Conservation (phyloP, 2,888 invertebrate species). For the Lithophane ornitopus region DNA sequence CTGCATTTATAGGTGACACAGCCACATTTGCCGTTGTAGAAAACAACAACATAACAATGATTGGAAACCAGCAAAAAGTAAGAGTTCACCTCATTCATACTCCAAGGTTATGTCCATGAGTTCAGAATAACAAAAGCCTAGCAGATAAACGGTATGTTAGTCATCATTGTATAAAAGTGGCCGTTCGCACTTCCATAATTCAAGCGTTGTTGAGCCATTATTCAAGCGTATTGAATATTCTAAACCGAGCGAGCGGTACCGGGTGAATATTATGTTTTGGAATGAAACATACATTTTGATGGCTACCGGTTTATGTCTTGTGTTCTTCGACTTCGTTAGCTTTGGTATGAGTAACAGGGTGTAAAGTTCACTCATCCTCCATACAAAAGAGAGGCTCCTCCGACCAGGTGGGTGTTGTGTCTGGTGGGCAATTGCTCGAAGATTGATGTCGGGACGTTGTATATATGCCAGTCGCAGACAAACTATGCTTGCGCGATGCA, state of each 20-base stretch:
- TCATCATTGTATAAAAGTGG: slow-evolving; percentile 60
- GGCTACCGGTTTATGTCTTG: slow-evolving; percentile 22
- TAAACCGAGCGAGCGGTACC: slow-evolving; percentile 61
- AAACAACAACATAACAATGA: not conserved
- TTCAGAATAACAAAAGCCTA: slow-evolving; percentile 59
- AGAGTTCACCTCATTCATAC: slow-evolving; percentile 20
- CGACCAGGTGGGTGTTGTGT: too few species aligned
- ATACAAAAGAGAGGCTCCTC: too few species aligned
- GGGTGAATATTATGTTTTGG: slow-evolving; percentile 59
- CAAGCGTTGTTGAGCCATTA: slow-evolving; percentile 73
- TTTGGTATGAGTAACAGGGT: too few species aligned
- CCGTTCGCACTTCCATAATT: slow-evolving; percentile 72
- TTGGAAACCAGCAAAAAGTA: not conserved
- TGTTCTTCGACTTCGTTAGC: not conserved
- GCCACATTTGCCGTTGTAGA: not conserved
- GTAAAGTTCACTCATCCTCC: too few species aligned
- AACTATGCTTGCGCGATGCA: too few species aligned
- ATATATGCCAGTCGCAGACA: too few species aligned
- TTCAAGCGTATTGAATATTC: slow-evolving; percentile 78
- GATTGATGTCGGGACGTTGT: too few species aligned
- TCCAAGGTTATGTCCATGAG: not conserved
- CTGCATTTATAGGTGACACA: not conserved
- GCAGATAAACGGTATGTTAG: slow-evolving; percentile 63
- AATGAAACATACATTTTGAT: slow-evolving; percentile 70
- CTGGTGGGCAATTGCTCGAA: too few species aligned